These are phyloP conservation scores for Helicoverpa armigera DNA, from an alignment of 1,140 invertebrate species.

Conservation along the genomic window DNA sequence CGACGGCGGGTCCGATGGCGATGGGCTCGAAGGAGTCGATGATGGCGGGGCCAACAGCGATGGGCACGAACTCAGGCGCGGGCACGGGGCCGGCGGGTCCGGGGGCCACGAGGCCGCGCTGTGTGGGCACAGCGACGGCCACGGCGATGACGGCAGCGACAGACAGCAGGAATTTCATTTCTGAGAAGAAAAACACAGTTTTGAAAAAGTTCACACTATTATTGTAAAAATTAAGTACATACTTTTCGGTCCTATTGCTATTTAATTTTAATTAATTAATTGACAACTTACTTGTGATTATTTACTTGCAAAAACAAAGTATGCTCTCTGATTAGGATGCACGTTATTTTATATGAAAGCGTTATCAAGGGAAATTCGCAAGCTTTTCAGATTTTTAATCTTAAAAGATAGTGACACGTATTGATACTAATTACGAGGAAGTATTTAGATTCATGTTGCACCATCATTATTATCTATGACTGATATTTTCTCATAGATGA, in stretches of 20 bases:
- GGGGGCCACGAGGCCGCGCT: slow-evolving; percentile 41
- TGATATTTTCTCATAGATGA: too few relatives aligned
- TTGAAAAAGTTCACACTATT: not conserved
- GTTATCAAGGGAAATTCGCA: slow-evolving; percentile 17
- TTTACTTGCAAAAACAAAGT: slow-evolving; percentile 43
- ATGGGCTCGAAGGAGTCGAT: slow-evolving; percentile 52
- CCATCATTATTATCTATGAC: too few relatives aligned
- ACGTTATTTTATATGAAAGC: slow-evolving; percentile 6
- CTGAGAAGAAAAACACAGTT: not conserved
- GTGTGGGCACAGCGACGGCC: slow-evolving; percentile 61
- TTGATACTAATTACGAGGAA: not conserved
- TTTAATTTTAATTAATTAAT: not conserved
- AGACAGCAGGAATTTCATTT: slow-evolving; percentile 63
- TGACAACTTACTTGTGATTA: slow-evolving; percentile 32
- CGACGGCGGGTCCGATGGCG: slow-evolving; percentile 51
- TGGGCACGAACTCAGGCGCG: slow-evolving; percentile 35
- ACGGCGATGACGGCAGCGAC: slow-evolving; percentile 61
- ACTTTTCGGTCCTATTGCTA: not conserved
- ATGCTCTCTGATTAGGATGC: slow-evolving; percentile 19
- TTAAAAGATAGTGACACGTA: slow-evolving; percentile 6
- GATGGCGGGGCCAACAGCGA: slow-evolving; percentile 51
- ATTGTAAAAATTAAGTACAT: not conserved
- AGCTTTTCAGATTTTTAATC: not conserved
- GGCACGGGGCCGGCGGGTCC: slow-evolving; percentile 52
- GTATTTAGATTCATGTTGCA: not conserved